Conservation (phyloP, 2,797 vertebrate species). For the Melanotaenia pygmaea region DNA sequence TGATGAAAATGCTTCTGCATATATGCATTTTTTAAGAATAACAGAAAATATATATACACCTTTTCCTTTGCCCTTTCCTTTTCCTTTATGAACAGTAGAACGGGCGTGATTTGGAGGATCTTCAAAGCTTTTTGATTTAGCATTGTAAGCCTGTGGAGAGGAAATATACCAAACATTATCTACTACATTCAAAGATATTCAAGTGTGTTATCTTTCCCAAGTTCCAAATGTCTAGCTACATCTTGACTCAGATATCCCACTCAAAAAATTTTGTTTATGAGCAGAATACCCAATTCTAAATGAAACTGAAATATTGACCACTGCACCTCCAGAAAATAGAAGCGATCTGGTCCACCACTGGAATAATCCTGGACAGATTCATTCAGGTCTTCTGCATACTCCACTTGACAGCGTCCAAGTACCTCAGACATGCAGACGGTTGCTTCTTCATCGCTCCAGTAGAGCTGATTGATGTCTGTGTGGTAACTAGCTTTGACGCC, state of each 20-base stretch:
- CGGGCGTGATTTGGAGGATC: slow-evolving; percentile 97
- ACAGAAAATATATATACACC: slow-evolving; percentile 70
- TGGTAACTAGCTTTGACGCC: slow-evolving; percentile 91
- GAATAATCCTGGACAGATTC: slow-evolving; percentile 91
- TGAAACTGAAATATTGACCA: neutral
- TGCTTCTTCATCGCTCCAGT: slow-evolving; percentile 96
- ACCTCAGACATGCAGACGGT: slow-evolving; percentile 86
- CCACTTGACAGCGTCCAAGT: slow-evolving; percentile 89
- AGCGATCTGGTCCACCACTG: slow-evolving; percentile 86
- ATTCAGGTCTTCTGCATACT: slow-evolving; percentile 91
- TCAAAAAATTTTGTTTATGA: neutral
- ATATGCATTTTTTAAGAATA: neutral
- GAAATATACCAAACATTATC: neutral
- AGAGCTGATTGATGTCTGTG: slow-evolving; percentile 93
- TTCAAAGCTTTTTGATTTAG: slow-evolving; percentile 92
- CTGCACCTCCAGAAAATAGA: slow-evolving; percentile 95
- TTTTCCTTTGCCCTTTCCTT: slow-evolving; percentile 97
- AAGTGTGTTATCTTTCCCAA: neutral
- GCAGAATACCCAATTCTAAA: neutral
- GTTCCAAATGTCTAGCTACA: neutral
- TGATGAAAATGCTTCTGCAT: neutral
- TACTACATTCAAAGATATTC: too few species aligned
- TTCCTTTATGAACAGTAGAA: slow-evolving; percentile 89
- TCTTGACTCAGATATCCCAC: neutral
- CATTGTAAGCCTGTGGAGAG: slow-evolving; percentile 89